phyloP scores from a whole-genome alignment of 2,113 vertebrate species.

The Leuciscus idus region DNA sequence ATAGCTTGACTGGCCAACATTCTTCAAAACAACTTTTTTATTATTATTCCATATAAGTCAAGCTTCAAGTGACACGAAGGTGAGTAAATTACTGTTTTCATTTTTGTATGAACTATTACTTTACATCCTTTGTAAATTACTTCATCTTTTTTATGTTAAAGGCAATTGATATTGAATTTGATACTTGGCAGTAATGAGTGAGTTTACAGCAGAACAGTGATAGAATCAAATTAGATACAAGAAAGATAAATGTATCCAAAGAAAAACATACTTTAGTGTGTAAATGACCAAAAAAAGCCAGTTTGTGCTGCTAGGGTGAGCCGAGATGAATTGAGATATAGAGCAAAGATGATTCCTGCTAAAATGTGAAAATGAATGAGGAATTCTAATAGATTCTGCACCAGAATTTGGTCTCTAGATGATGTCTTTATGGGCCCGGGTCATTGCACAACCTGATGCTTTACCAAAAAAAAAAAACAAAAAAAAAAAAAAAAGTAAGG shows the following conservation, averaged over 20 bases:
- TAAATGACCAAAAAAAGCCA: too few species aligned
- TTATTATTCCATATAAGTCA: too few species aligned
- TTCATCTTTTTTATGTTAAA: not conserved
- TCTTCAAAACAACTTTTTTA: too few species aligned
- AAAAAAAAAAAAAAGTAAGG: not conserved
- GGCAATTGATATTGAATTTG: not conserved
- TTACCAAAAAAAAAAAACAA: not conserved
- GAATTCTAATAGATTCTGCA: not conserved
- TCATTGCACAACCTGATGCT: slow-evolving; percentile 62
- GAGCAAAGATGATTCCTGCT: not conserved
- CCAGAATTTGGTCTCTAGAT: not conserved
- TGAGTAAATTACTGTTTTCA: too few species aligned
- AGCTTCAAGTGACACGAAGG: too few species aligned
- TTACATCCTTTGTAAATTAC: not conserved
- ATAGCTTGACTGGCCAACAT: too few species aligned
- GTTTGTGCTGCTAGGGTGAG: too few species aligned
- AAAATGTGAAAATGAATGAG: not conserved
- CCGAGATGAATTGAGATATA: too few species aligned
- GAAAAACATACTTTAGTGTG: too few species aligned
- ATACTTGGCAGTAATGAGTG: not conserved
- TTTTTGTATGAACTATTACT: too few species aligned
- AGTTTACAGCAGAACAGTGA: not conserved
- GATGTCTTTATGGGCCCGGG: slow-evolving; percentile 7
- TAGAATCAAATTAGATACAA: too few species aligned
- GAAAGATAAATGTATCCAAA: too few species aligned